Evolutionary conservation across 1,140 invertebrate species (phyloP), one percentile per base, ranked within the genome.

Genomic region (Drosophila orosa): DNA sequence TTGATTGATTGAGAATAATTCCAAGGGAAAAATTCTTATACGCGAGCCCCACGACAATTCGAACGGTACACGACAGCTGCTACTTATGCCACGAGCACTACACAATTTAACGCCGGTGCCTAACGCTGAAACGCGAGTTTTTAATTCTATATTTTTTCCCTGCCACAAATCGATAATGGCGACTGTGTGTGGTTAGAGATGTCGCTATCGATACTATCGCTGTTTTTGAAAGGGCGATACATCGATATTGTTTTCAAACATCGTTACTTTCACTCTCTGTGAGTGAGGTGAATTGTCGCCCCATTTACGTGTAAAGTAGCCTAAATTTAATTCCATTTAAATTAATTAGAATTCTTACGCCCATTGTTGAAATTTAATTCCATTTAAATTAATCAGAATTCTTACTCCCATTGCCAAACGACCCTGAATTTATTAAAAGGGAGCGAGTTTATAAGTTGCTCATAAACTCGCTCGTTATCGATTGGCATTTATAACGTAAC

Each of bases 1-100:
- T 85, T 85, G 84, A 87, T 87, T 87, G 80, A 83, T 90, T 89
- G 84, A 75, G 77, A 87, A 84, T 74, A 81, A 55, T 59, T 80
- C 45, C 19, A 77, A 62, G 50, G 65, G 56, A 24, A 71, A 68
- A 75, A 74, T 39, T 72, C 44, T 37, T 4, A n/a, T 54, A 50
- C 31, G 9, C 68, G 57, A 44, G 31, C 45, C 12, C 37, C 61
- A 57, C 76, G 65, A 67, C 40, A n/a, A 67, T 54, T n/a, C 39
- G 9, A 66, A 42, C 62, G 40, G 25, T 50, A 37, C 37, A 44
- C 29, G 31, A 31, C 39, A 47, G 33, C 39, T 47, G 24, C 22
- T 50, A 37, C 27, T 24, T 44, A 55, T 44, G 42, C 27, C 69
- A 56, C 72, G 54, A 74, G 35, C 50, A 47, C 67, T 52, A 58